phyloP scores from a whole-genome alignment of 2,113 vertebrate genomes.

The Trichomycterus rosablanca region DNA sequence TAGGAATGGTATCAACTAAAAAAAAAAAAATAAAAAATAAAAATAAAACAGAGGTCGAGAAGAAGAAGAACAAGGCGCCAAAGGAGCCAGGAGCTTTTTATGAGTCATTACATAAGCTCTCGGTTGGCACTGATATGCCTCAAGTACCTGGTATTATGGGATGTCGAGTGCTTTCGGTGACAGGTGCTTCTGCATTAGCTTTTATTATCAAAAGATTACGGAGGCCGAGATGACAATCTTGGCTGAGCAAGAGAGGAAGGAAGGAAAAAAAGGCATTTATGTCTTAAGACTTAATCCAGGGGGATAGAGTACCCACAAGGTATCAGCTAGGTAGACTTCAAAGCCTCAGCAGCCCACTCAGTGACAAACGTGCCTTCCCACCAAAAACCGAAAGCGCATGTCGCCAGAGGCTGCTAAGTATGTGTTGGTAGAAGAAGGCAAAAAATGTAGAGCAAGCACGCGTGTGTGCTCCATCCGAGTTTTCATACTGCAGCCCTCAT shows the following conservation, averaged over 20 bases:
- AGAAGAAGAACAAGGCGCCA: slow-evolving; percentile 58
- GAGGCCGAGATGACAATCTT: slow-evolving; percentile 51
- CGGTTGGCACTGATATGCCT: slow-evolving; percentile 86
- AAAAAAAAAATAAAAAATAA: slow-evolving; percentile 59
- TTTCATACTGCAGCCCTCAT: no score
- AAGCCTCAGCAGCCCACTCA: slow-evolving; percentile 45
- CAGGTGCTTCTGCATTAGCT: slow-evolving; percentile 83
- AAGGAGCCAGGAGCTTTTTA: slow-evolving; percentile 78
- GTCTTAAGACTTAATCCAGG: slow-evolving; percentile 47
- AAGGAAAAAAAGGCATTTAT: slow-evolving; percentile 12
- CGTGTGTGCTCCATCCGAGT: slow-evolving; percentile 15
- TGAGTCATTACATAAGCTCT: slow-evolving; percentile 94
- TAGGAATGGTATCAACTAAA: slow-evolving; percentile 31
- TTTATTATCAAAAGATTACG: slow-evolving; percentile 53
- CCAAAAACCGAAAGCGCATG: slow-evolving; percentile 32
- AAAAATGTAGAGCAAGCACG: background rate
- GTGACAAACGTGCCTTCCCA: slow-evolving; percentile 37
- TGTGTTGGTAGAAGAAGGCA: slow-evolving; percentile 20
- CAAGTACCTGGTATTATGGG: slow-evolving; percentile 96
- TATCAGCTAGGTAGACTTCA: slow-evolving; percentile 47
- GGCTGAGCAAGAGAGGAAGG: slow-evolving; percentile 36
- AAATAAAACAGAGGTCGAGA: slow-evolving; percentile 3
- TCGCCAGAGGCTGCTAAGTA: slow-evolving; percentile 42
- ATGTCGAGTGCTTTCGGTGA: slow-evolving; percentile 83
- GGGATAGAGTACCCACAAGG: slow-evolving; percentile 43